Percentiles rank a stretch among this genome's conserved stretches.
These are phyloP conservation scores for Tubulanus polymorphus DNA, from an alignment of 2,888 invertebrate species.

Conservation along the genomic window DNA sequence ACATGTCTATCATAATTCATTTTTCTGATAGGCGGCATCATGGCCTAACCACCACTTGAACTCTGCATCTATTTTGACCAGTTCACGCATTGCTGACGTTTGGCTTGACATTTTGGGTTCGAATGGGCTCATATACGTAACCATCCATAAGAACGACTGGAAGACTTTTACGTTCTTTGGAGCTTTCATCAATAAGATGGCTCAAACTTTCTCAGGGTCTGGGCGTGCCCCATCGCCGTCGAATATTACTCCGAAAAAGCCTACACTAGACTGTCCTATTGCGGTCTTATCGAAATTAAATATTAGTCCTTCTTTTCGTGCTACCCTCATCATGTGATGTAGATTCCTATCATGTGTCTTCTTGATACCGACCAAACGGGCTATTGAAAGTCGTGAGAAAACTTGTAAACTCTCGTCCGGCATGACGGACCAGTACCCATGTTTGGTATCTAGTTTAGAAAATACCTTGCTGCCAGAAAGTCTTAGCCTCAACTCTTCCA, in stretches of 20 bases:
- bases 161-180: constrained; percentile 14
- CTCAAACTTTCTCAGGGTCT: constrained; percentile 13
- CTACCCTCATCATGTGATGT: neutral
- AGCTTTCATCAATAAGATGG: constrained; percentile 8
- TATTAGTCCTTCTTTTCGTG: neutral
- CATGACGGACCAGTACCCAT: constrained; percentile 16
- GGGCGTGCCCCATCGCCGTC: constrained; percentile 14
- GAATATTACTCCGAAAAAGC: constrained; percentile 14
- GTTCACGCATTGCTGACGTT: constrained; percentile 11
- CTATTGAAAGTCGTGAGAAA: constrained; percentile 20
- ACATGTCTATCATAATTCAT: too few species aligned
- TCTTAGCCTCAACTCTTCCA: constrained; percentile 15
- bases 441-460: constrained; percentile 14
- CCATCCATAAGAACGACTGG: constrained; percentile 17
- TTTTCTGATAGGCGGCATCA: too few species aligned
- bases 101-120: constrained; percentile 9
- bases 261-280: neutral
- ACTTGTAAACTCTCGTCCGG: too few species aligned
- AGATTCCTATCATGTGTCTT: neutral
- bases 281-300: neutral
- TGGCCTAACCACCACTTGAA: constrained; percentile 17
- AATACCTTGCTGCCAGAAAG: constrained; percentile 13
- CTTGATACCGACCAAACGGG: constrained; percentile 15
- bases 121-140: constrained; percentile 13
- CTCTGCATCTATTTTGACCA: constrained; percentile 8